phyloP scores from a whole-genome alignment of 2,797 vertebrate genomes.

The Tamandua tetradactyla region DNA sequence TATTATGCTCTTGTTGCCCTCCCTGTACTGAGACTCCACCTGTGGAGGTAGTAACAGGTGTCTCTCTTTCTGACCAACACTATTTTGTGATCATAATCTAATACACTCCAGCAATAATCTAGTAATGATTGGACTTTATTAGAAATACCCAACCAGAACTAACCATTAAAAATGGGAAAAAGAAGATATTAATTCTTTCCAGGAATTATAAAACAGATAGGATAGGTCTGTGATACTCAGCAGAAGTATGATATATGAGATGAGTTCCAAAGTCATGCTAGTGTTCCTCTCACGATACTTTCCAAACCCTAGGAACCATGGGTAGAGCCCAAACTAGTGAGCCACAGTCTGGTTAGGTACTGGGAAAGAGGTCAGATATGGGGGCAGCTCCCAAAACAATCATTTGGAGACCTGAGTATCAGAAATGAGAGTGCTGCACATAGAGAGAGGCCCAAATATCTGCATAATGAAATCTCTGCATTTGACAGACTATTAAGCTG shows the following conservation, averaged over 20 bases:
- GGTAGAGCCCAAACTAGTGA: background rate
- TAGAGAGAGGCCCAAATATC: background rate
- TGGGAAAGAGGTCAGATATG: background rate
- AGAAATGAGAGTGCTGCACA: background rate
- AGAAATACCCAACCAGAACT: background rate
- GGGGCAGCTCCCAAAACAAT: background rate
- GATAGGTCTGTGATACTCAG: background rate
- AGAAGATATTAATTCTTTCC: background rate
- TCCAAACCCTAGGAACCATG: background rate
- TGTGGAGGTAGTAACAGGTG: too few species aligned
- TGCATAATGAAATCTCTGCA: background rate
- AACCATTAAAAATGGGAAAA: background rate
- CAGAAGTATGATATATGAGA: too few species aligned
- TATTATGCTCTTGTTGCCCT: too few species aligned
- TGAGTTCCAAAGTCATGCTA: background rate
- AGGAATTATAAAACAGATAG: background rate
- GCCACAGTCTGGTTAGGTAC: background rate
- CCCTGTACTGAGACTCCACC: too few species aligned
- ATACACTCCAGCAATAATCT: background rate
- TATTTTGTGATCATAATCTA: background rate
- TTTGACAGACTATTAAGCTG: background rate
- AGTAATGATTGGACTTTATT: background rate
- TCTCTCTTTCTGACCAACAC: too few species aligned
- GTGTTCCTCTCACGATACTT: background rate
- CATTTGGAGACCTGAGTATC: background rate